Evolutionary conservation across 35 echinoderm and acorn worm species (phyloP).

Genomic region (Patiria miniata): DNA sequence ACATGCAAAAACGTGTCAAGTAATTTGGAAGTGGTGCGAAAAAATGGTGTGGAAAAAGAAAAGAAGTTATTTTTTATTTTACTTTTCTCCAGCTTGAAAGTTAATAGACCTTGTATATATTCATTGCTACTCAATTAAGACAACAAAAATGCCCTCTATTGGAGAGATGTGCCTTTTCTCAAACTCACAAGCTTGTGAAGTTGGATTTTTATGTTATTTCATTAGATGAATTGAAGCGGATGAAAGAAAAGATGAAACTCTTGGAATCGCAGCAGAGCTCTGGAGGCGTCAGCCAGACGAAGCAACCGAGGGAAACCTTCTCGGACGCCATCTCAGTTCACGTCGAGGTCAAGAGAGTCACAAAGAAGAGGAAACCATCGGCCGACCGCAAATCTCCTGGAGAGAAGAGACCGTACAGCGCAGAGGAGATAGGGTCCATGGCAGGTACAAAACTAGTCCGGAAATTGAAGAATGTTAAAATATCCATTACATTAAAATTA

Average conservation of each 20-base stretch:
- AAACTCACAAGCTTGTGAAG: too few species aligned
- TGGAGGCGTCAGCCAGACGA: constrained; percentile 6
- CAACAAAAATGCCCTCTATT: too few species aligned
- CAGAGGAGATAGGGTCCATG: constrained; percentile 3
- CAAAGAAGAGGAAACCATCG: constrained; percentile 7
- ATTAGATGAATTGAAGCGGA: constrained; percentile 47
- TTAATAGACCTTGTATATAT: too few species aligned
- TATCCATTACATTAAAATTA: too few species aligned
- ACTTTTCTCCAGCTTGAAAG: too few species aligned
- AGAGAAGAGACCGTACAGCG: neutral
- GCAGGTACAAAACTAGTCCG: neutral
- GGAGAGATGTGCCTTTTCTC: too few species aligned
- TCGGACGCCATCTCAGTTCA: constrained; percentile 49
- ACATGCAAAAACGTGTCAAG: too few species aligned
- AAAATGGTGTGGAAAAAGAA: too few species aligned
- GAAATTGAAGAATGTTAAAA: too few species aligned
- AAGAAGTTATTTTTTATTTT: too few species aligned
- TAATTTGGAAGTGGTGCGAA: too few species aligned
- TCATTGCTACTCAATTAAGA: too few species aligned
- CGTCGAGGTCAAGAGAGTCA: neutral
- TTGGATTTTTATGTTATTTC: neutral
- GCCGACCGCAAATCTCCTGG: neutral
- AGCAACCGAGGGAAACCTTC: constrained; percentile 51
- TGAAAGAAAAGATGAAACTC: constrained; percentile 58
- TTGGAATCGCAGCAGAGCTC: constrained; percentile 2